phyloP scores from a whole-genome alignment of 2,888 invertebrate species.

The Chrysodeixis includens region DNA sequence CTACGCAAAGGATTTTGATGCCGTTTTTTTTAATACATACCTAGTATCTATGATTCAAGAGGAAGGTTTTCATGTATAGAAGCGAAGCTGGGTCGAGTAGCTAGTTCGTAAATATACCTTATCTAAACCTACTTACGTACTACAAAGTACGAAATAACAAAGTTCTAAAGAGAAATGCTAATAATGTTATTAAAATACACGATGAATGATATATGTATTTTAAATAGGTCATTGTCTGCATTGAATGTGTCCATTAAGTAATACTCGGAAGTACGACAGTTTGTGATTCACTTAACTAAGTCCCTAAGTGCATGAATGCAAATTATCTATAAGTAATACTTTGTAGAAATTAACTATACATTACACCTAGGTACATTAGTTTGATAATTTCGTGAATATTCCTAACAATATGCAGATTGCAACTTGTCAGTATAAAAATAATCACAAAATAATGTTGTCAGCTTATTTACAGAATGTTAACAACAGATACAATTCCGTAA shows the following conservation, averaged over 20 bases:
- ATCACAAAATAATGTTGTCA: background rate
- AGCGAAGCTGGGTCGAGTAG: too few species aligned
- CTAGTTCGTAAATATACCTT: too few species aligned
- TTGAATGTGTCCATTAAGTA: background rate
- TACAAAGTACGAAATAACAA: too few species aligned
- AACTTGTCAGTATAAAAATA: background rate
- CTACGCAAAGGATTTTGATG: too few species aligned
- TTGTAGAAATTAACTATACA: too few species aligned
- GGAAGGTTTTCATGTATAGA: too few species aligned
- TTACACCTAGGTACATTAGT: background rate
- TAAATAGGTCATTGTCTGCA: background rate
- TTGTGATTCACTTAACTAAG: background rate
- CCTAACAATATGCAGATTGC: background rate
- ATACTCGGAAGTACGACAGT: background rate
- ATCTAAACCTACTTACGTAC: too few species aligned
- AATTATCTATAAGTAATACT: background rate
- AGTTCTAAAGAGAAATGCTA: background rate
- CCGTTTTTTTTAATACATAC: too few species aligned
- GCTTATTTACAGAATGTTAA: background rate
- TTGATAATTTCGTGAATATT: background rate
- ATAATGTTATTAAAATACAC: background rate
- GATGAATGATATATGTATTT: background rate
- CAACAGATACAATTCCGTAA: background rate
- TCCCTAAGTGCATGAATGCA: too few species aligned
- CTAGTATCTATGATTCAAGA: too few species aligned